These are phyloP conservation scores for Periplaneta americana DNA, from an alignment of 1,140 invertebrate genomes.

Conservation along the genomic window DNA sequence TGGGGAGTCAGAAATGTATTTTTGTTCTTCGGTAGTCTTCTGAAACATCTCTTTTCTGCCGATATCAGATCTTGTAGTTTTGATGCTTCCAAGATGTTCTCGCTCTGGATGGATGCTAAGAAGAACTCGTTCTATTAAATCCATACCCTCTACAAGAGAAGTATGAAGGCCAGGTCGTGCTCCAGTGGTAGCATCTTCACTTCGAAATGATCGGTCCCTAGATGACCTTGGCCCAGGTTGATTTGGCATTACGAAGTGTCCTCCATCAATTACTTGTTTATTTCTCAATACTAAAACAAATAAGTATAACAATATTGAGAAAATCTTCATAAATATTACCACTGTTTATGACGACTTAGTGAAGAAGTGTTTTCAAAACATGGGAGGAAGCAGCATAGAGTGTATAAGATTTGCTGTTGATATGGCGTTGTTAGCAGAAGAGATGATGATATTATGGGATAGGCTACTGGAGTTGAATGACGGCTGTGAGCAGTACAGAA, in stretches of 20 bases:
- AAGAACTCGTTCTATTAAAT: not conserved
- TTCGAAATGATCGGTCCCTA: not conserved
- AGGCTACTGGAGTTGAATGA: no score
- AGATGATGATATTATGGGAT: no score
- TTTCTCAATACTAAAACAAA: not conserved
- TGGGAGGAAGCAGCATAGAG: no score
- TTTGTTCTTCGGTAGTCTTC: not conserved
- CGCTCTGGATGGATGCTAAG: not conserved
- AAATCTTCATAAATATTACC: no score
- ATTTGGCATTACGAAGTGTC: not conserved
- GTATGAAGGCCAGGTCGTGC: not conserved
- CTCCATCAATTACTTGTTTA: not conserved
- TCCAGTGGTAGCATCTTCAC: not conserved
- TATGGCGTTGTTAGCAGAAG: no score
- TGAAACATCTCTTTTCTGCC: not conserved
- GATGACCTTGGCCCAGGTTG: not conserved
- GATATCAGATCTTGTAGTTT: not conserved
- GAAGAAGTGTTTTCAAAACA: no score
- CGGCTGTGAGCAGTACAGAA: no score
- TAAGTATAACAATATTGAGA: not conserved
- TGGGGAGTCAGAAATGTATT: no score
- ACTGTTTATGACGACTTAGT: no score
- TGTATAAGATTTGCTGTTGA: no score
- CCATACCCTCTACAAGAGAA: not conserved
- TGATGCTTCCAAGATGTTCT: not conserved